phyloP scores from a whole-genome alignment of 2,888 invertebrate genomes.

The Xanthia togata region DNA sequence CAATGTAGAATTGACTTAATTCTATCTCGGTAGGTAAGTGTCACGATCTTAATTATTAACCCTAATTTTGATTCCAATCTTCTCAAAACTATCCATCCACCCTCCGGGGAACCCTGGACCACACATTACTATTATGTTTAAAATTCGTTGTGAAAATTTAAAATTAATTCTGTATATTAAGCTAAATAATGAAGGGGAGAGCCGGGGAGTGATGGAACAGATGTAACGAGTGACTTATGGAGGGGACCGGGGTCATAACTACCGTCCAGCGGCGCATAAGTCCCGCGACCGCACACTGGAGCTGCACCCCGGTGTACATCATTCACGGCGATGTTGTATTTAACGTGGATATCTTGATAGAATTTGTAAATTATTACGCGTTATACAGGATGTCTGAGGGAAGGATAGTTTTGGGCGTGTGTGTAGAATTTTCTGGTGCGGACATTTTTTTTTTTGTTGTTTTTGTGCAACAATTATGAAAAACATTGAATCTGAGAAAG shows the following conservation, averaged over 20 bases:
- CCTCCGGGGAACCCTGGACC: constrained; percentile 31
- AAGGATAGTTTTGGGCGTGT: background rate
- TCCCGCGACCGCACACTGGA: constrained; percentile 83
- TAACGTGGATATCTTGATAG: constrained; percentile 72
- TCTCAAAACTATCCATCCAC: constrained; percentile 18
- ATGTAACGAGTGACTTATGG: constrained; percentile 83
- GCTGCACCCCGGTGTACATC: constrained; percentile 78
- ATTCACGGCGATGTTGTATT: constrained; percentile 77
- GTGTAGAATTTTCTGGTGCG: background rate
- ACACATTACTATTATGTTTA: constrained; percentile 35
- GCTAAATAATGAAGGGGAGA: constrained; percentile 66
- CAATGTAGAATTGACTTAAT: background rate
- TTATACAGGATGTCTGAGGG: background rate
- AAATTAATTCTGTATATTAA: constrained; percentile 63
- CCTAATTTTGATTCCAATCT: constrained; percentile 5
- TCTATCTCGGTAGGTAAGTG: background rate
- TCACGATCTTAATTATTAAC: constrained; percentile 21
- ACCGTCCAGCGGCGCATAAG: constrained; percentile 85
- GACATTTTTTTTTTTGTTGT: background rate
- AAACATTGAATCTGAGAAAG: background rate
- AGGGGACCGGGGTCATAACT: constrained; percentile 84
- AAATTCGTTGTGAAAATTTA: constrained; percentile 57
- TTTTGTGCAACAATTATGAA: background rate
- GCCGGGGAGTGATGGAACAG: constrained; percentile 79
- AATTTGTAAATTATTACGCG: constrained; percentile 56